Evolutionary conservation across 2,797 vertebrate species (phyloP), one percentile per base, ranked within the genome.

Genomic region (Fistularia commersonii): DNA sequence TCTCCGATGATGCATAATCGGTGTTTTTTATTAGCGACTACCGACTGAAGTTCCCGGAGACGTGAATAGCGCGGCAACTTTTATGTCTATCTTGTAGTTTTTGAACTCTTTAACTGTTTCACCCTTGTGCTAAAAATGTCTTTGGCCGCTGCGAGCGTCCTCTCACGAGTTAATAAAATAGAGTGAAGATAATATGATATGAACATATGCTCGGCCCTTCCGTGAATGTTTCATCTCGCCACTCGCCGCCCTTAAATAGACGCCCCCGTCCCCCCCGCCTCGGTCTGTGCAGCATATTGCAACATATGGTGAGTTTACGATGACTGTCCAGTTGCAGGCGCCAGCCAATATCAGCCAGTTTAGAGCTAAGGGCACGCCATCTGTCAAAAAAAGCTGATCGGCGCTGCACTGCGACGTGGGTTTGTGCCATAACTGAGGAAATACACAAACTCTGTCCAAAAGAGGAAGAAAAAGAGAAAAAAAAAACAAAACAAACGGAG

Each of bases 221-320:
- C 52, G 53, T 68, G 61, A 67, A 55, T 57, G 57, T 67, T 79
- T 74, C 64, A 78, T 79, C 53, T 66, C 69, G 53, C 54, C 65
- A 71, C 57, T 64, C 61, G 13, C 13, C 67, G 74, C 51, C 74
- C 78, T 80, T 69, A 80, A 79, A 76, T 52, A 74, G 70, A 51
- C 64, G 68, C 76, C 45, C 55, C 8, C 35, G 11, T 35, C 12
- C 14, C 39, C 68, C 49, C 61, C 57, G 50, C 61, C 51, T 66
- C 82, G 81, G 75, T 82, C 87, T 84, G 85, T 69, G 64, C 70
- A 44, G 53, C 85, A 84, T 80, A 83, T 70, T 81, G 80, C 54
- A 76, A 57, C 85, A 87, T 89, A 87, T 87, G 85, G 83, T 42
- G 8, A 51, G 51, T 84, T 85, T 80, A 82, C 59, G 67, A 85